phyloP scores from a whole-genome alignment of 2,113 vertebrate genomes.

The Hippoglossus stenolepis region DNA sequence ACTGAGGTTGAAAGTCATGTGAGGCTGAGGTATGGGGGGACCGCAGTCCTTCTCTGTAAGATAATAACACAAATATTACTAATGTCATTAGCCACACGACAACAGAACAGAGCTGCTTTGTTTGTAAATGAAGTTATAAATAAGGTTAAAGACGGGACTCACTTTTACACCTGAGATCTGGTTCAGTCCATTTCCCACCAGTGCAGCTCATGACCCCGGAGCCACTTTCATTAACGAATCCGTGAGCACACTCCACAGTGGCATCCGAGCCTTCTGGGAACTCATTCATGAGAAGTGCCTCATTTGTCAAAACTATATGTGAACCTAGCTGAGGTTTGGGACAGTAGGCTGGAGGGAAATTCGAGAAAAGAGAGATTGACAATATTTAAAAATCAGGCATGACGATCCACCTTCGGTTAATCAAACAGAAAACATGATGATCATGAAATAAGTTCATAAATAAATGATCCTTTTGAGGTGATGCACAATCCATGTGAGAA shows the following conservation, averaged over 20 bases:
- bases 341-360: slow-evolving; percentile 63
- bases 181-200: slow-evolving; percentile 37
- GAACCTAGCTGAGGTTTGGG: neutral
- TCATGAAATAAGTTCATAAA: no score
- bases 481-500: neutral
- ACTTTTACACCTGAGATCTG: slow-evolving; percentile 72
- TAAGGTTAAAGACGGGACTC: slow-evolving; percentile 8
- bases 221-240: slow-evolving; percentile 32
- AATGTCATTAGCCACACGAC: neutral
- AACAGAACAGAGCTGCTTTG: neutral
- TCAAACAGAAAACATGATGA: no score
- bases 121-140: neutral
- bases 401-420: no score
- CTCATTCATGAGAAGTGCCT: slow-evolving; percentile 39
- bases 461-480: no score
- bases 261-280: slow-evolving; percentile 23
- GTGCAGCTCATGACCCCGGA: slow-evolving; percentile 42
- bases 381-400: neutral
- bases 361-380: neutral
- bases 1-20: slow-evolving; percentile 38
- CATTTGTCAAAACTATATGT: slow-evolving; percentile 5
- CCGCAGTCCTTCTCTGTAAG: slow-evolving; percentile 77
- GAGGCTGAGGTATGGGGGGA: accelerated
- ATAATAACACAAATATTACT: neutral
- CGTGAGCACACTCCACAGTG: slow-evolving; percentile 55